phyloP scores from a whole-genome alignment of 2,888 invertebrate genomes.

The Saturnia pavonia region DNA sequence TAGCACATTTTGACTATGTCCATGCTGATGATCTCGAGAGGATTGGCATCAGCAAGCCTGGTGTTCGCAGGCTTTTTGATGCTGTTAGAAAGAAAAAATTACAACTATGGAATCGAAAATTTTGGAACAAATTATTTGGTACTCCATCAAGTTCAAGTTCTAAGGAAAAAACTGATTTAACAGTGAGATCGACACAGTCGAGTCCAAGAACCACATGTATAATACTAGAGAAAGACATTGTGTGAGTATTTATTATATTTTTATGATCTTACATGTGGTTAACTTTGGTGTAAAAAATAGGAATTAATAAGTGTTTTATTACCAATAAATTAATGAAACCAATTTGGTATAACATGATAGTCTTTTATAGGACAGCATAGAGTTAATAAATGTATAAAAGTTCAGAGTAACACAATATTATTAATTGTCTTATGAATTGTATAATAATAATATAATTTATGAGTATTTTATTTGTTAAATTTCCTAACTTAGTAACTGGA shows the following conservation, averaged over 20 bases:
- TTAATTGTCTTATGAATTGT: background rate
- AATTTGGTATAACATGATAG: background rate
- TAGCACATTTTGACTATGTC: constrained; percentile 99
- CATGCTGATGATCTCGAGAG: constrained; percentile 96
- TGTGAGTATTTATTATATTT: constrained; percentile 56
- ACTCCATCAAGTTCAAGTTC: constrained; percentile 61
- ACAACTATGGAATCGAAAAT: constrained; percentile 90
- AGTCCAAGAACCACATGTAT: constrained; percentile 86
- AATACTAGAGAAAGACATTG: constrained; percentile 92
- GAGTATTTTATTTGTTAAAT: background rate
- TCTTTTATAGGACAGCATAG: background rate
- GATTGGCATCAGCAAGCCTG: constrained; percentile 97
- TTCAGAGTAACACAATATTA: background rate
- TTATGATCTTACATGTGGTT: background rate
- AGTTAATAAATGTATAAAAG: background rate
- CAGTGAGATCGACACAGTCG: constrained; percentile 57
- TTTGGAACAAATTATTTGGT: constrained; percentile 90
- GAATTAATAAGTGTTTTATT: background rate
- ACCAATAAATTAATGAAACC: constrained; percentile 1
- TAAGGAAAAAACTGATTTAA: constrained; percentile 76
- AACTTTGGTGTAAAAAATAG: constrained; percentile 10
- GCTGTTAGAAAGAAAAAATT: constrained; percentile 94
- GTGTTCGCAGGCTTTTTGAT: constrained; percentile 93
- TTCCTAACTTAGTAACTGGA: background rate
- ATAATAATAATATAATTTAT: background rate